phyloP scores from a whole-genome alignment of 92 coral and sea anemone species.

The Blastomussa wellsi region DNA sequence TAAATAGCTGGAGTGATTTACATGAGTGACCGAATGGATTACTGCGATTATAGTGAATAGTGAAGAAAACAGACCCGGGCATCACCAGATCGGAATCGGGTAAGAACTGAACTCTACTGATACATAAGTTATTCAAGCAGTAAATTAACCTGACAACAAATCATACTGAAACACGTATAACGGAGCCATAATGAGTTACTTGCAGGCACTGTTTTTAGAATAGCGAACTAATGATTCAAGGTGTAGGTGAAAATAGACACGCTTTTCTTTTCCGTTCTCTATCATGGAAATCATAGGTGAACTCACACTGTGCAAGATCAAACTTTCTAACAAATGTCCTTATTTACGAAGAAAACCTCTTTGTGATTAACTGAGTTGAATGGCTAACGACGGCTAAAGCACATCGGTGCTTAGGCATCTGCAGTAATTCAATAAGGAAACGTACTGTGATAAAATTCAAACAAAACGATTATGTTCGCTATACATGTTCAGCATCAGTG shows the following conservation, averaged over 20 bases:
- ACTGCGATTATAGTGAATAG: background rate
- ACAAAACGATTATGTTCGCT: background rate
- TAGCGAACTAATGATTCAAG: background rate
- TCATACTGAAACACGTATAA: background rate
- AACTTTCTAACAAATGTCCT: background rate
- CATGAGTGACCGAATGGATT: background rate
- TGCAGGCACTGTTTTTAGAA: background rate
- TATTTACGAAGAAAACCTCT: background rate
- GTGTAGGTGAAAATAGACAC: background rate
- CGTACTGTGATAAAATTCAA: background rate
- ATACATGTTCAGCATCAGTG: background rate
- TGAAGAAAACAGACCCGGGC: background rate
- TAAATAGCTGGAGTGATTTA: slow-evolving; percentile 11
- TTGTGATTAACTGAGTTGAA: background rate
- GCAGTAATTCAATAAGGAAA: background rate
- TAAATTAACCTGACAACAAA: background rate
- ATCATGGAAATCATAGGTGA: no score
- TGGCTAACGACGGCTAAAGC: background rate
- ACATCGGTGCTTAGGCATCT: background rate
- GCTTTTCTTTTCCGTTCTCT: background rate
- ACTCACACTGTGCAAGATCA: no score
- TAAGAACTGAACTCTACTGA: background rate
- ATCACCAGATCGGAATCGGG: background rate
- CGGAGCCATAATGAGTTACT: background rate
- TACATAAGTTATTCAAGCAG: background rate